Conservation (phyloP, 2,113 vertebrate species). For the Xiphophorus hellerii region DNA sequence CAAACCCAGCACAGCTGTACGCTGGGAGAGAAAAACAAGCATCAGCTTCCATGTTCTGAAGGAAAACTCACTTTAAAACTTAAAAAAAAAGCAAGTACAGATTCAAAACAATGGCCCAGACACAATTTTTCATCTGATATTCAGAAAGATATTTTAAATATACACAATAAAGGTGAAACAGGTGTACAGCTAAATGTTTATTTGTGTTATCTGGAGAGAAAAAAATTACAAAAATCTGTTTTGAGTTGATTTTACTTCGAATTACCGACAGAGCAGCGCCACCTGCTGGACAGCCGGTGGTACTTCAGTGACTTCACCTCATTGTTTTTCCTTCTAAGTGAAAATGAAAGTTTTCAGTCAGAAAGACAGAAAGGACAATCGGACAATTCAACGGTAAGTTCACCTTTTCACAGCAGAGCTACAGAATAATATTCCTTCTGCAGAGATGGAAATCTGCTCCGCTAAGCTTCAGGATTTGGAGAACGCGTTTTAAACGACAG, state of each 20-base stretch:
- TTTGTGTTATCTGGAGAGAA: no score
- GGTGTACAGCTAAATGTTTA: no score
- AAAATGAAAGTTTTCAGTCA: constrained; percentile 43
- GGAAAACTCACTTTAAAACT: not conserved
- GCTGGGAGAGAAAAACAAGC: constrained; percentile 13
- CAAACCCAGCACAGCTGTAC: constrained; percentile 19
- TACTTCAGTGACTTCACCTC: not conserved
- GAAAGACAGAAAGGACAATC: not conserved
- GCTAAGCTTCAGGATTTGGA: not conserved
- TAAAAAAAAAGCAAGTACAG: no score
- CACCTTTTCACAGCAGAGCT: not conserved
- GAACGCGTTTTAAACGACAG: not conserved
- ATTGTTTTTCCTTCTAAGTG: not conserved
- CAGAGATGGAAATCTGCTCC: not conserved
- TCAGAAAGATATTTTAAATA: not conserved
- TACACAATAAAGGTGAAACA: not conserved
- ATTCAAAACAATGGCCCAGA: no score
- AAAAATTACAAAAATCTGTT: no score
- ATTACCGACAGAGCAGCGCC: constrained; percentile 8
- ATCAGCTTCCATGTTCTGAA: not conserved
- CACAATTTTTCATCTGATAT: no score
- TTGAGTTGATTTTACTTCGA: no score
- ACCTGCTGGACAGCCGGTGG: constrained; percentile 25
- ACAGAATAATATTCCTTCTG: not conserved
- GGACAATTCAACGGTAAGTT: constrained; percentile 14